Percentiles rank a stretch among this genome's conserved stretches.
Conservation (phyloP, 2,113 vertebrate species). For the Galbula dea region DNA sequence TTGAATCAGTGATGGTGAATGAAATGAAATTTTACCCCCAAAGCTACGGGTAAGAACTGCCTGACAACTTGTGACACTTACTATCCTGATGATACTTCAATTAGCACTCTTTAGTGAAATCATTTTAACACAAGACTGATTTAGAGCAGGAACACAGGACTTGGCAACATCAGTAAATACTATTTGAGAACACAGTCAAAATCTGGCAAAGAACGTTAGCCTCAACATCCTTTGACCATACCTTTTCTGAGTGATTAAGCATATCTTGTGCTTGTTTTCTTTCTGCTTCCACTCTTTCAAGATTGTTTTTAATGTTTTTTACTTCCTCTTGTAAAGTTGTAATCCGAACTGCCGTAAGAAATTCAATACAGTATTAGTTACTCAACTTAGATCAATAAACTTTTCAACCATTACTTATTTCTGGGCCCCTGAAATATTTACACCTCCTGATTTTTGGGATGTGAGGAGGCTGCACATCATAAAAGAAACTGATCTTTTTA, state of each 20-base stretch:
- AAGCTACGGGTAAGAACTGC: background rate
- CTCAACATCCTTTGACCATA: conserved; percentile 42
- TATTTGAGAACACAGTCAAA: background rate
- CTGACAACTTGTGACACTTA: background rate
- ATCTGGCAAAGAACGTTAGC: background rate
- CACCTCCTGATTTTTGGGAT: background rate
- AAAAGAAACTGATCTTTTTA: background rate
- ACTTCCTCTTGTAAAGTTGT: conserved; percentile 92
- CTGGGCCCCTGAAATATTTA: background rate
- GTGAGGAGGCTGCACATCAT: background rate
- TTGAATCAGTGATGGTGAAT: background rate
- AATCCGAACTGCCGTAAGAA: conserved; percentile 80
- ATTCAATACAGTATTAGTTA: background rate
- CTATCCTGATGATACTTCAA: background rate
- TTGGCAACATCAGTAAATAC: background rate
- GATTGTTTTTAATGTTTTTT: conserved; percentile 85
- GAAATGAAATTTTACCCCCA: background rate
- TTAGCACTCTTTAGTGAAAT: background rate
- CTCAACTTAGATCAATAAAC: background rate
- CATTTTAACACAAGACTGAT: background rate
- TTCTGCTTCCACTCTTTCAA: conserved; percentile 88
- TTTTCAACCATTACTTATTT: background rate
- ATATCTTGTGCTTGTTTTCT: conserved; percentile 92
- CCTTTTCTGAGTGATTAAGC: conserved; percentile 94
- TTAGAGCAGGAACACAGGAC: background rate